Evolutionary conservation across 2,797 vertebrate species (phyloP), one percentile per base, ranked within the genome.

Genomic region (Poecilia wingei): DNA sequence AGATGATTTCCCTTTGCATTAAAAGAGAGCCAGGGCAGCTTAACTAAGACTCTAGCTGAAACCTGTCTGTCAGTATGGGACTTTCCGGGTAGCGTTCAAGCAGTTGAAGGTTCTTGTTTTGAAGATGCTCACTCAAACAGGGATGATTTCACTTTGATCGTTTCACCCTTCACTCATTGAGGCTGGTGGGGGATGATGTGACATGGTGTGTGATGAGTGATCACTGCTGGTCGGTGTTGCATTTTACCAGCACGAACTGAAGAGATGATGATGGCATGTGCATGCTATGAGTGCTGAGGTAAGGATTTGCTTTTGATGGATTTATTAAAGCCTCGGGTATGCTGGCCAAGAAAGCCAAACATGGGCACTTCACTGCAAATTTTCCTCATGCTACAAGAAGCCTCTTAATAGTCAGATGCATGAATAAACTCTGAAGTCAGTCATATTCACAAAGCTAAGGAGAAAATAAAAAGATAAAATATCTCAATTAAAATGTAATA

Each of bases 121-220:
- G 78, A 84, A 84, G 79, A 72, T 85, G 80, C 85, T 87, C 80
- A 77, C 55, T 93, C 78, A 91, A 79, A 84, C 85, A 86, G 82
- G 78, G 83, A 88, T 79, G 74, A 86, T 91, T 87, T 75, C 20
- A 49, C 92, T 94, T 94, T 89, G 86, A 93, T 89, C 78, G 14
- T 64, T 79, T 90, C 84, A 83, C 46, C 82, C 84, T 77, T 90
- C 81, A 46, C 79, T 86, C 83, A 79, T 12, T 74, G 78, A 79
- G 82, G 77, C 79, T 16, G 71, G 70, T n/a, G 70, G 53, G 53
- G 16, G n/a, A 0, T 43, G 74, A 80, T 75, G 83, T 39, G 75
- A 80, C 75, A 82, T 77, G 71, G 88, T 87, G 87, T 93, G 88
- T 86, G 82, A 88, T 80, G 86, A 87, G 84, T 86, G 85, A 87